A percentile compares a stretch with the other conserved stretches of the same genome.
phyloP scores from a whole-genome alignment of 2,888 invertebrate species.

The Hirtodrosophila trivittata region DNA sequence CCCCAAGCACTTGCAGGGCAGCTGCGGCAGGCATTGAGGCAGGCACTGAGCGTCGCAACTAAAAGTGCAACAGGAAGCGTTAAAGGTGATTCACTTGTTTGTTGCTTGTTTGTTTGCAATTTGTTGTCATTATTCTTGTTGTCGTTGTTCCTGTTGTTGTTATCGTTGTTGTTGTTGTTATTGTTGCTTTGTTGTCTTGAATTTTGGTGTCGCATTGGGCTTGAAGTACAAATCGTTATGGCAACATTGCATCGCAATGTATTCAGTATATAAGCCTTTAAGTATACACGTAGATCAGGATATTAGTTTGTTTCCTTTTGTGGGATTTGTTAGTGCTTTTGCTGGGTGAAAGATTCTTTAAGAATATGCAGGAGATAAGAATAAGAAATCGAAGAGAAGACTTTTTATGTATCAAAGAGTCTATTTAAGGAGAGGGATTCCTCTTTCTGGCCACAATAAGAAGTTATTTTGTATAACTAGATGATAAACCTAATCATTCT shows the following conservation, averaged over 20 bases:
- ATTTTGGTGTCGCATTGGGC: slow-evolving; percentile 44
- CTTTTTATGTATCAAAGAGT: too few species aligned
- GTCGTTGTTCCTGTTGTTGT: slow-evolving; percentile 22
- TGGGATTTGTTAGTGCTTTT: not conserved
- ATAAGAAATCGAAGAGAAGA: too few species aligned
- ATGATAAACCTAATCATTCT: too few species aligned
- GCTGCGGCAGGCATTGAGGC: slow-evolving; percentile 1
- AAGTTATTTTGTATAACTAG: too few species aligned
- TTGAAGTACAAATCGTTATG: slow-evolving; percentile 57
- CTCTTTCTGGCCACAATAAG: too few species aligned
- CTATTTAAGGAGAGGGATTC: too few species aligned
- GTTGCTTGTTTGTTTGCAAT: slow-evolving; percentile 78
- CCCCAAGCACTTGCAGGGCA: not conserved
- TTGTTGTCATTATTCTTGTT: slow-evolving; percentile 72
- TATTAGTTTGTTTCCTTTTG: not conserved
- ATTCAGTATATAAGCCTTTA: not conserved
- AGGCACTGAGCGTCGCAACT: too few species aligned
- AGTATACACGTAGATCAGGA: too few species aligned
- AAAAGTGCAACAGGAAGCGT: slow-evolving; percentile 66
- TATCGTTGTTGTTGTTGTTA: slow-evolving; percentile 20
- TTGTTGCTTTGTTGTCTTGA: slow-evolving; percentile 25
- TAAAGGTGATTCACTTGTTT: slow-evolving; percentile 79
- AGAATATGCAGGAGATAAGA: too few species aligned
- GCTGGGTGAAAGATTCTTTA: too few species aligned
- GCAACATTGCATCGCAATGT: slow-evolving; percentile 42